phyloP scores from a whole-genome alignment of 1,140 invertebrate species.

The Bombus waltoni region DNA sequence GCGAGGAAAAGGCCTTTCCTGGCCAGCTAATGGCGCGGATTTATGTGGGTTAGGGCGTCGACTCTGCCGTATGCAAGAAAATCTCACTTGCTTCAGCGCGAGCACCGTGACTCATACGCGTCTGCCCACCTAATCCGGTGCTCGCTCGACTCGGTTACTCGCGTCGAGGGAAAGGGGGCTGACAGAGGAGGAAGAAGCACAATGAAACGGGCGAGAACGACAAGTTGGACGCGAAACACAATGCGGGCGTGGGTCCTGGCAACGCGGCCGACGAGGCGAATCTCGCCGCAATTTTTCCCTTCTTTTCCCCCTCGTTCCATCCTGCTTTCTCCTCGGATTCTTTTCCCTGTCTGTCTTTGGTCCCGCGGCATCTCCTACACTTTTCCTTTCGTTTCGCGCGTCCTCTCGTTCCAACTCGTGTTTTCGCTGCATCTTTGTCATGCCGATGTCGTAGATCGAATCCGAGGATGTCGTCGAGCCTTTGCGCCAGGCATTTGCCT shows the following conservation, averaged over 20 bases:
- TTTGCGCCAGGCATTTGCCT: too few relatives aligned
- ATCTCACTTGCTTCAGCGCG: slow-evolving; percentile 63
- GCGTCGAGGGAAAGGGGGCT: slow-evolving; percentile 25
- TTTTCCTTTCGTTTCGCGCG: slow-evolving; percentile 44
- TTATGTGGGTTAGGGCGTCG: slow-evolving; percentile 75
- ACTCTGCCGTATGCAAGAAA: slow-evolving; percentile 63
- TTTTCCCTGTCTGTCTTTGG: neutral
- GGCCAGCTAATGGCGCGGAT: slow-evolving; percentile 66
- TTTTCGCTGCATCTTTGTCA: too few relatives aligned
- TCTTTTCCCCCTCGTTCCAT: neutral
- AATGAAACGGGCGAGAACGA: slow-evolving; percentile 67
- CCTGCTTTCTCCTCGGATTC: slow-evolving; percentile 1
- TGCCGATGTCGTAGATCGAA: too few relatives aligned
- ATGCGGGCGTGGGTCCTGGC: slow-evolving; percentile 71
- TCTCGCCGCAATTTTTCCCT: slow-evolving; percentile 36
- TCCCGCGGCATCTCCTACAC: slow-evolving; percentile 42
- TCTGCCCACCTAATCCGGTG: slow-evolving; percentile 73
- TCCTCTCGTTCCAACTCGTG: too few relatives aligned
- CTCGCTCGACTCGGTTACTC: slow-evolving; percentile 34
- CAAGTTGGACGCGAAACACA: slow-evolving; percentile 71
- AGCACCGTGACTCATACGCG: slow-evolving; percentile 67
- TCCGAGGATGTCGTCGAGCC: too few relatives aligned
- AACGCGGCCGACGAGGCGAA: slow-evolving; percentile 64
- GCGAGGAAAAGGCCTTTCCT: slow-evolving; percentile 67
- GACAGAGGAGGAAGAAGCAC: slow-evolving; percentile 57